Evolutionary conservation across 2,797 vertebrate genomes (phyloP).

Genomic region (Poeciliopsis infans): DNA sequence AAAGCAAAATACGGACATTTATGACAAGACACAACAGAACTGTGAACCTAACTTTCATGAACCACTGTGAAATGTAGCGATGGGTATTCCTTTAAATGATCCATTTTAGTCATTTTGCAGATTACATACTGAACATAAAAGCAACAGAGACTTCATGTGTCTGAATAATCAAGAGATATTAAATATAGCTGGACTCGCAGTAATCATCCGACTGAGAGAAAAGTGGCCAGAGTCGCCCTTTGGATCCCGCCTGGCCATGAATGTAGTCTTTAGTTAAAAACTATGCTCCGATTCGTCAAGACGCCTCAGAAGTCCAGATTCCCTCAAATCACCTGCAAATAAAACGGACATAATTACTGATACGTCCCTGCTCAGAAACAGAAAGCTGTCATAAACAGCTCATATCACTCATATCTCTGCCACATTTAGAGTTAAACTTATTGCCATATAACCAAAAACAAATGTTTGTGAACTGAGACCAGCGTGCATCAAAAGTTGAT

Average conservation of each 20-base stretch:
- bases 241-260: slow-evolving; percentile 30
- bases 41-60: slow-evolving; percentile 45
- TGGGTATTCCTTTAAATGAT: slow-evolving; percentile 21
- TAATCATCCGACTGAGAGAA: slow-evolving; percentile 45
- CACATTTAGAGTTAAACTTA: not conserved
- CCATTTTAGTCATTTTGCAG: slow-evolving; percentile 54
- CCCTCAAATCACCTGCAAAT: slow-evolving; percentile 50
- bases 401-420: not conserved
- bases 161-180: slow-evolving; percentile 38
- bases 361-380: not conserved
- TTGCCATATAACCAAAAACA: not conserved
- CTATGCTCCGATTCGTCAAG: slow-evolving; percentile 47
- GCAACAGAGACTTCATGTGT: slow-evolving; percentile 34
- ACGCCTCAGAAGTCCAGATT: slow-evolving; percentile 42
- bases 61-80: slow-evolving; percentile 40
- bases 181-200: slow-evolving; percentile 49
- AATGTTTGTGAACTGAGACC: not conserved
- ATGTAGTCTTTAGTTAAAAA: slow-evolving; percentile 50
- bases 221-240: slow-evolving; percentile 36
- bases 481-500: not conserved
- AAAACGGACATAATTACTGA: slow-evolving; percentile 19
- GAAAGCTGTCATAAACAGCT: not conserved
- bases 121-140: slow-evolving; percentile 36
- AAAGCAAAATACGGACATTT: slow-evolving; percentile 34
- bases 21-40: slow-evolving; percentile 26